Evolutionary conservation across 92 coral and sea anemone genomes (phyloP), one percentile per base, ranked within the genome.

Genomic region (Zoanthus sociatus): DNA sequence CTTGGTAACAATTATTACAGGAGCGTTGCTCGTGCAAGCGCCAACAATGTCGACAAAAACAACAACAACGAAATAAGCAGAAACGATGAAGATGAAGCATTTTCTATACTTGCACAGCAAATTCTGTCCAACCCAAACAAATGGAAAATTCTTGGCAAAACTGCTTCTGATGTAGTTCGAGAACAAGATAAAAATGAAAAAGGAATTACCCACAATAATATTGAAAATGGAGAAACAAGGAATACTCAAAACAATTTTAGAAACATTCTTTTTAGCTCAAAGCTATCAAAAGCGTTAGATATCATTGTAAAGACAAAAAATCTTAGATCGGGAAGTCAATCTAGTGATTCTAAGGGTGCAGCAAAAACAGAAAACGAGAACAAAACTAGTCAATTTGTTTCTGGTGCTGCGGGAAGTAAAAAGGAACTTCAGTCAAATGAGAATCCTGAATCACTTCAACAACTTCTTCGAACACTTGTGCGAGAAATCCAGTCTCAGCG

Each of bases 121-220:
- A 6, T 84, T 78, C 48, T 84, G 42, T 54, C 78, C n/a, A 32
- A 72, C 46, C 69, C 20, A 15, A 53, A 87, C 17, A 32, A 33
- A 21, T 91, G 94, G 94, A 87, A 91, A 79, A 84, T 91, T 45
- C 74, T 91, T 21, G 94, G 94, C 8, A 88, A 88, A 78, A 91
- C 91, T 20, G 87, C 83, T 51, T 55, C 86, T 47, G 70, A 76
- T 63, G 32, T 87, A 8, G 88, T 70, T 56, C 88, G 89, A 18
- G 90, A 87, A 11, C 64, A 75, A 11, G 56, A 68, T 32, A 55
- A 12, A 60, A 74, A 82, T 73, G 84, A 82, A 14, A 56, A 67
- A 18, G 84, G 70, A 53, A 64, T 42, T 7, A 70, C 69, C 9
- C 71, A 79, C 37, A 32, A 77, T 7, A 46, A 78, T 30, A 76